A percentile compares a stretch with the other conserved stretches of the same genome.
Conservation (phyloP, 2,888 invertebrate genomes). For the Boloria selene region DNA sequence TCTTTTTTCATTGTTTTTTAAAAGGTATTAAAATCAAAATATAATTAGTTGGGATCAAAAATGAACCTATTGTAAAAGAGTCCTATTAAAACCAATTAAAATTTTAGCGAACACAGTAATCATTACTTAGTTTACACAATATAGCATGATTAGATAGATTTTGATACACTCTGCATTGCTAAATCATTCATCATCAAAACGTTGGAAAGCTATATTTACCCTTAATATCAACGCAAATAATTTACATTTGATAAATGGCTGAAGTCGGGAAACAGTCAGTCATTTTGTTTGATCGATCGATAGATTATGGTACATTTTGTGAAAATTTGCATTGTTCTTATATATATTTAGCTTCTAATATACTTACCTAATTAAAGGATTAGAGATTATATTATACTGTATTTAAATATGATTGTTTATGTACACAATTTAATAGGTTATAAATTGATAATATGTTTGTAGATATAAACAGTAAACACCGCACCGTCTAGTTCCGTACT, state of each 20-base stretch:
- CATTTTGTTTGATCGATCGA: constrained; percentile 17
- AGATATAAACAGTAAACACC: too few species aligned
- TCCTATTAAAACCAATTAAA: too few species aligned
- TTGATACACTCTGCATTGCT: constrained; percentile 8
- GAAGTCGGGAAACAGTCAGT: constrained; percentile 5
- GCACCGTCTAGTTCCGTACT: too few species aligned
- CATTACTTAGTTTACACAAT: background rate
- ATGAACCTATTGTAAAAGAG: too few species aligned
- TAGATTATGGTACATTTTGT: background rate
- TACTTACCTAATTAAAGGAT: too few species aligned
- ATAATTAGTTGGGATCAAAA: too few species aligned
- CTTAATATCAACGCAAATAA: constrained; percentile 7
- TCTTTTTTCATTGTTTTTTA: too few species aligned
- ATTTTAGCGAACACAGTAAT: background rate
- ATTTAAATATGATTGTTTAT: too few species aligned
- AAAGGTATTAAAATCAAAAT: too few species aligned
- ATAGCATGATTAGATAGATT: constrained; percentile 11
- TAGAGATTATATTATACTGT: too few species aligned
- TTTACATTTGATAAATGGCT: constrained; percentile 14
- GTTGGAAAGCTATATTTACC: background rate
- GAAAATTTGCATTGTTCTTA: background rate
- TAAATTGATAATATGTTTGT: too few species aligned
- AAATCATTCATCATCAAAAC: constrained; percentile 12
- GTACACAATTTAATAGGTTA: background rate
- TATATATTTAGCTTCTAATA: background rate